Conservation (phyloP, 2,113 vertebrate genomes). For the Charadrius vociferus region DNA sequence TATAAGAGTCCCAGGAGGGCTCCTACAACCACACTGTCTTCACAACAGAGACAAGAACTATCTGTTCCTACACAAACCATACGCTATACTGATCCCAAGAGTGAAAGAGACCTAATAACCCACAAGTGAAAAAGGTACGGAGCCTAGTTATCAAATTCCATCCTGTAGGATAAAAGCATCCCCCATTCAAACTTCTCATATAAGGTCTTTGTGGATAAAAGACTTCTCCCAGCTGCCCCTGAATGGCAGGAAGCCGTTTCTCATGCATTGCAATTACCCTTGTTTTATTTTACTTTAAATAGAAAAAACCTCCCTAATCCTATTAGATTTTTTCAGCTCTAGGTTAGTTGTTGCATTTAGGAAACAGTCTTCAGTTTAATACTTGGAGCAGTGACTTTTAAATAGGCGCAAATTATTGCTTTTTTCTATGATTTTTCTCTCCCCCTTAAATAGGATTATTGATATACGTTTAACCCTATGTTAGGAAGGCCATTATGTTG, state of each 20-base stretch:
- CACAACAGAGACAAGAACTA: slow-evolving; percentile 69
- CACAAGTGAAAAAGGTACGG: slow-evolving; percentile 49
- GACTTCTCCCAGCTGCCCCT: slow-evolving; percentile 21
- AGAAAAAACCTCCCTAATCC: background rate
- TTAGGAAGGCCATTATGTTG: background rate
- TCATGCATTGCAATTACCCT: slow-evolving; percentile 26
- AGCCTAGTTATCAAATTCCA: slow-evolving; percentile 65
- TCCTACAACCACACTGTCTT: slow-evolving; percentile 70
- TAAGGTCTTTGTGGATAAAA: slow-evolving; percentile 52
- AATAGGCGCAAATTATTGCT: background rate
- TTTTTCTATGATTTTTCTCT: background rate
- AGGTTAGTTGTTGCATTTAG: background rate
- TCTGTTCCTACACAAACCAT: slow-evolving; percentile 58
- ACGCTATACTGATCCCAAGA: slow-evolving; percentile 54
- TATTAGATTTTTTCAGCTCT: background rate
- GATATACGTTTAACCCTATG: background rate
- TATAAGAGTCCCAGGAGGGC: slow-evolving; percentile 63
- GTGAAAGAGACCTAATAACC: slow-evolving; percentile 61
- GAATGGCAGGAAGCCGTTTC: slow-evolving; percentile 39
- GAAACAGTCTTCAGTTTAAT: background rate
- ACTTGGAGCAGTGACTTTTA: background rate
- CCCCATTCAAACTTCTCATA: slow-evolving; percentile 46
- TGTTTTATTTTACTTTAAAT: slow-evolving; percentile 8
- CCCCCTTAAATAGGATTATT: background rate
- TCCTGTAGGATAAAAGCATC: slow-evolving; percentile 60